phyloP scores from a whole-genome alignment of 2,888 invertebrate genomes.

The Furcula furcula region DNA sequence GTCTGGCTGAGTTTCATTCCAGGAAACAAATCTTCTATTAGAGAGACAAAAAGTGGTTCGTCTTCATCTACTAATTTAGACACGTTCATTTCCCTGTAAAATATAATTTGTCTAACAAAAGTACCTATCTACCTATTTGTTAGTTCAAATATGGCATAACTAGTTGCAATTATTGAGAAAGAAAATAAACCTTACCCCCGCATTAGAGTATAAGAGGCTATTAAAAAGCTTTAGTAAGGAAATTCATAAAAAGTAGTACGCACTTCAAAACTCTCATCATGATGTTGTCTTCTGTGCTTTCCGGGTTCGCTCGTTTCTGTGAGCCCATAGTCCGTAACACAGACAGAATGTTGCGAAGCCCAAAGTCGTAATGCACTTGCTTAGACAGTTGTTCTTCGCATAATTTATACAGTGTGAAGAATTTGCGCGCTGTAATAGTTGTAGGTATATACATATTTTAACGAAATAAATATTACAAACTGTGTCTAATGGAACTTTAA shows the following conservation, averaged over 20 bases:
- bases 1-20: slow-evolving; percentile 89
- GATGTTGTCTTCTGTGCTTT: slow-evolving; percentile 92
- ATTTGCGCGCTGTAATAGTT: slow-evolving; percentile 86
- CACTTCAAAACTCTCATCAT: slow-evolving; percentile 92
- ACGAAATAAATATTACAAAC: no score
- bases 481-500: no score
- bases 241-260: no score
- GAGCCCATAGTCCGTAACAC: slow-evolving; percentile 90
- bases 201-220: no score
- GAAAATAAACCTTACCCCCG: no score
- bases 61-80: slow-evolving; percentile 97
- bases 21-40: slow-evolving; percentile 95
- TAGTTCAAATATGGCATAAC: no score
- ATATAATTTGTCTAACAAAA: no score
- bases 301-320: slow-evolving; percentile 89
- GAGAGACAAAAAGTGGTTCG: slow-evolving; percentile 91
- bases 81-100: slow-evolving; percentile 92
- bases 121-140: no score
- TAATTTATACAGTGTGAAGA: slow-evolving; percentile 92
- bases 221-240: no score
- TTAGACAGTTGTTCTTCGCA: slow-evolving; percentile 96
- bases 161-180: no score
- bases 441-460: no score
- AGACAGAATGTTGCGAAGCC: slow-evolving; percentile 90
- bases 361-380: slow-evolving; percentile 94